Evolutionary conservation across 1,140 invertebrate genomes (phyloP).

Genomic region (Nebria ingens): DNA sequence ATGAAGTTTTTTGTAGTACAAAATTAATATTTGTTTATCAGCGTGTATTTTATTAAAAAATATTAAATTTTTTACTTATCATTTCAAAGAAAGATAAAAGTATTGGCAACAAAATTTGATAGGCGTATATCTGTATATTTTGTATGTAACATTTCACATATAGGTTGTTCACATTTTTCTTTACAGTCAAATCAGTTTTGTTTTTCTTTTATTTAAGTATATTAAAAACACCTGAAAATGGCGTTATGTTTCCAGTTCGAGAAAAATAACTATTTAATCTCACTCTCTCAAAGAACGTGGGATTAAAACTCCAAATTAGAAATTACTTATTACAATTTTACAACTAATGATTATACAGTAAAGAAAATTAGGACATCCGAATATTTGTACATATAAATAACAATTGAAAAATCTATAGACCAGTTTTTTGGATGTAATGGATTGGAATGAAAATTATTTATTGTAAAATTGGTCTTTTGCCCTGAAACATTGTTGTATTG

Average conservation of each 20-base stretch:
- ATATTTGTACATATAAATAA: slow-evolving; percentile 3
- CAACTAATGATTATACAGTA: no score
- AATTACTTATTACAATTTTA: no score
- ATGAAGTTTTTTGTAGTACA: slow-evolving; percentile 4
- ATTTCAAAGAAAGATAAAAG: no score
- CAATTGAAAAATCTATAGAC: slow-evolving; percentile 2
- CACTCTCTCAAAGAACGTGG: no score
- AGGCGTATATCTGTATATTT: slow-evolving; percentile 1
- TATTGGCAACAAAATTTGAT: slow-evolving; percentile 5
- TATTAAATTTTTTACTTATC: not conserved
- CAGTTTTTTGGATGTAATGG: not conserved
- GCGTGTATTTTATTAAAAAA: slow-evolving; percentile 1
- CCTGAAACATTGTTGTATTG: not conserved
- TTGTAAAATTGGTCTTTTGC: not conserved
- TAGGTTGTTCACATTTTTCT: no score
- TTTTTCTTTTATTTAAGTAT: no score
- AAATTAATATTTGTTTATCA: slow-evolving; percentile 2
- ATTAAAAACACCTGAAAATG: no score
- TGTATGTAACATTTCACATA: slow-evolving; percentile 1
- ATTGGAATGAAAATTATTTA: not conserved
- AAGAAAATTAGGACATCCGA: no score
- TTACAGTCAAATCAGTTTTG: no score
- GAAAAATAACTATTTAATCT: no score
- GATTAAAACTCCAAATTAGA: no score
- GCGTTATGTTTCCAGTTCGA: no score